A percentile compares a stretch with the other conserved stretches of the same genome.
These are phyloP conservation scores for Nothobranchius kuhntae DNA, from an alignment of 2,113 vertebrate genomes.

Conservation along the genomic window DNA sequence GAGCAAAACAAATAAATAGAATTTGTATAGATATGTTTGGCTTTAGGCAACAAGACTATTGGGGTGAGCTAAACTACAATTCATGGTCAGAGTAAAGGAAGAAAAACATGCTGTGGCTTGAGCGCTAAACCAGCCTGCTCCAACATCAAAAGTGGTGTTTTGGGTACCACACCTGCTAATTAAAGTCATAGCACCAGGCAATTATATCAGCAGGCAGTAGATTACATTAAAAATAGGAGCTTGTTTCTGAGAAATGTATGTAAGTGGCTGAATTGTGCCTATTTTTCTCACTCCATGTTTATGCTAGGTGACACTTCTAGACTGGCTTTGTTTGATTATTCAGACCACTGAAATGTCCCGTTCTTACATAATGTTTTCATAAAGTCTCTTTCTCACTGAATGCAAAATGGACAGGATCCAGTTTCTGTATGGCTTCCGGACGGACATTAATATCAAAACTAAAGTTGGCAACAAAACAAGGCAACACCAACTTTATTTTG, in stretches of 20 bases:
- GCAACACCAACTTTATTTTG: too few relatives aligned
- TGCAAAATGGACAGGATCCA: too few relatives aligned
- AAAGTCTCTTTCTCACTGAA: too few relatives aligned
- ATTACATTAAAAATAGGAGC: slow-evolving; percentile 1
- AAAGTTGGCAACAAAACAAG: too few relatives aligned
- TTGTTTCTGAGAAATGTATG: not conserved
- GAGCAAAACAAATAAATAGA: not conserved
- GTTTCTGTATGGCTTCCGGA: too few relatives aligned
- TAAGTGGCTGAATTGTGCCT: not conserved
- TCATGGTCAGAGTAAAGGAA: not conserved
- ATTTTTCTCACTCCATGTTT: not conserved
- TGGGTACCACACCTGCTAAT: not conserved
- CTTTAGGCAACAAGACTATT: not conserved
- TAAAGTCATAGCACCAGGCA: not conserved
- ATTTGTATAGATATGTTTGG: not conserved
- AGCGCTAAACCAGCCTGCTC: not conserved
- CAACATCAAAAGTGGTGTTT: not conserved
- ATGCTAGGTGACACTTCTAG: not conserved
- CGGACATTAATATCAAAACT: too few relatives aligned
- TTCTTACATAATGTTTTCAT: too few relatives aligned
- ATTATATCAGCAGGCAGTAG: not conserved
- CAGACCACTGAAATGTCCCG: too few relatives aligned
- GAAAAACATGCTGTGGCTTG: not conserved
- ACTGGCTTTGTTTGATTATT: not conserved
- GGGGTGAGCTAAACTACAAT: too few relatives aligned